Percentiles rank a stretch among this genome's conserved stretches.
Conservation (phyloP, 2,888 invertebrate species). For the Mesorhabditis sp. region DNA sequence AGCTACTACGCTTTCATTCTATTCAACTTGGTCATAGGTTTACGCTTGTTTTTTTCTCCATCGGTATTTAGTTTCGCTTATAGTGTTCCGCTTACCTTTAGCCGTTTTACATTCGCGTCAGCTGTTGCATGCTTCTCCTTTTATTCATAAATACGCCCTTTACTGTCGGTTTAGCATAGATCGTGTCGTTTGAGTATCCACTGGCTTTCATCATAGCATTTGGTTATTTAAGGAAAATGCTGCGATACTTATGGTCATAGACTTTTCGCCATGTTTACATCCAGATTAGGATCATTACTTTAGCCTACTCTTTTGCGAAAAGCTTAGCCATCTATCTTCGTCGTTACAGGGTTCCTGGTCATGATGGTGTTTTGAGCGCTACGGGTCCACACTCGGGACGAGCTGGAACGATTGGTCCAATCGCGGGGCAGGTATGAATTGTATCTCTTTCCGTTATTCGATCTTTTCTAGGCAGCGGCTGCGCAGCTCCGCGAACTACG, state of each 20-base stretch:
- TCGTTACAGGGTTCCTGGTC: neutral
- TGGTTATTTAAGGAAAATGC: too few relatives aligned
- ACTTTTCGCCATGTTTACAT: too few relatives aligned
- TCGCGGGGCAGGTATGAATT: slow-evolving; percentile 23
- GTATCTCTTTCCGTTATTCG: neutral
- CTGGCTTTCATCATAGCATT: too few relatives aligned
- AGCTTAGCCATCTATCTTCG: too few relatives aligned
- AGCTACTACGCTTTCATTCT: neutral
- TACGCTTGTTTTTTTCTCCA: neutral
- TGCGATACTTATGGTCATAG: too few relatives aligned
- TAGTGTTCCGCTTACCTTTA: neutral
- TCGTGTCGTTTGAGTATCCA: too few relatives aligned
- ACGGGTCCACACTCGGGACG: slow-evolving; percentile 28
- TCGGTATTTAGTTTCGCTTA: neutral
- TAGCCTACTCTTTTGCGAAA: too few relatives aligned
- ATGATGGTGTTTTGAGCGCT: neutral
- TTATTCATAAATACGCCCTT: neutral
- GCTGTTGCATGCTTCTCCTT: neutral
- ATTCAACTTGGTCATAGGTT: neutral
- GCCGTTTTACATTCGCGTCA: neutral
- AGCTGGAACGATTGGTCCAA: slow-evolving; percentile 50
- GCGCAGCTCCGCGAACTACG: slow-evolving; percentile 42
- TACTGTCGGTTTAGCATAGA: neutral
- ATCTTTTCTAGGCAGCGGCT: slow-evolving; percentile 14
- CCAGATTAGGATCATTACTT: too few relatives aligned